phyloP scores from a whole-genome alignment of 1,140 invertebrate genomes.

The Saccostrea glomerata region DNA sequence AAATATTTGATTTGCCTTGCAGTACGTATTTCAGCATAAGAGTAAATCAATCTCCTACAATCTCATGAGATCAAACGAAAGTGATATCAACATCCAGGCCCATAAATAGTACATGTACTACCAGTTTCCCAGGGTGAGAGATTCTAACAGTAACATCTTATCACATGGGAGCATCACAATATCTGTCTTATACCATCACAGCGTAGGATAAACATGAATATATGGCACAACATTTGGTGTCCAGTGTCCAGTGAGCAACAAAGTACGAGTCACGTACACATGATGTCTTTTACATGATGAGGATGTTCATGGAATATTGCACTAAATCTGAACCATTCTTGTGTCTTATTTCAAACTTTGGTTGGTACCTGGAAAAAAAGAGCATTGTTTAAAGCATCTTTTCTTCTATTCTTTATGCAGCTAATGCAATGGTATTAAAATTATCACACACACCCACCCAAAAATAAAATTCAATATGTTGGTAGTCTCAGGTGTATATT shows the following conservation, averaged over 20 bases:
- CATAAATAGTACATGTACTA: no score
- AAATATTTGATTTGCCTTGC: no score
- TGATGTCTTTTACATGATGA: neutral
- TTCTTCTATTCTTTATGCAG: no score
- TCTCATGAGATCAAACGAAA: no score
- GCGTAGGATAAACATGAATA: neutral
- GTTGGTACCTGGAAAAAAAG: neutral
- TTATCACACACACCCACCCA: no score
- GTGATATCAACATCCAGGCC: neutral
- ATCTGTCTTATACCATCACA: neutral
- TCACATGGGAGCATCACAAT: no score
- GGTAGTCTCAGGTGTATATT: no score
- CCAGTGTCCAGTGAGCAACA: neutral
- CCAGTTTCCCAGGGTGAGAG: neutral
- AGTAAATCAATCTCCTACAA: no score
- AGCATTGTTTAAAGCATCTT: no score
- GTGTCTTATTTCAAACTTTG: slow-evolving; percentile 1
- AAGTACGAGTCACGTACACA: neutral
- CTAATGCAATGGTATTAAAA: no score
- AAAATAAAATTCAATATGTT: no score
- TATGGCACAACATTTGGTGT: neutral
- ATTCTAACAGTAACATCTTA: neutral
- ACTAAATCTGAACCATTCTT: neutral
- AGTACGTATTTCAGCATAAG: no score
- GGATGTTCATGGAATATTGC: neutral